A percentile compares a stretch with the other conserved stretches of the same genome.
phyloP scores from a whole-genome alignment of 2,113 vertebrate genomes.

The Platichthys flesus region DNA sequence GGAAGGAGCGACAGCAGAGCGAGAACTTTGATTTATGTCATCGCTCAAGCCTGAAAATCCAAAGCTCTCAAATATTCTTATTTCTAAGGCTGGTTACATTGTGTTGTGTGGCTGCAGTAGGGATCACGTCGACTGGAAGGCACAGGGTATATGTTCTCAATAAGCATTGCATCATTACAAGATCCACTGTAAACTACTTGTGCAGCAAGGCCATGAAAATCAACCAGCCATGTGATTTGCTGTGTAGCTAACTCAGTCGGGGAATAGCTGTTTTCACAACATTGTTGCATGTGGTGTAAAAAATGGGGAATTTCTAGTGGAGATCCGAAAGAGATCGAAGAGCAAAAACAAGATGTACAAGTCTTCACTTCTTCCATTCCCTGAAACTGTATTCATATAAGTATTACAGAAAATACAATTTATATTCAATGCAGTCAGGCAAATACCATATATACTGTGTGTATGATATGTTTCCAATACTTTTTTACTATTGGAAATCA shows the following conservation, averaged over 20 bases:
- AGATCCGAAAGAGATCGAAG: no score
- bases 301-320: not conserved
- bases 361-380: not conserved
- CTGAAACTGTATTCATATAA: not conserved
- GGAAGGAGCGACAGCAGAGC: constrained; percentile 32
- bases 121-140: not conserved
- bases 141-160: not conserved
- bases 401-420: not conserved
- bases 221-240: not conserved
- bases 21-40: constrained; percentile 49
- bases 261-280: not conserved
- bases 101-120: not conserved
- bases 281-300: not conserved
- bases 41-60: constrained; percentile 23
- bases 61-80: not conserved
- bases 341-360: no score
- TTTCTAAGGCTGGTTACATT: not conserved
- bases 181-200: not conserved
- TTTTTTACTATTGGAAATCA: no score
- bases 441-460: no score
- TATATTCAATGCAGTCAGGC: not conserved
- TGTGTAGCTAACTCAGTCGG: not conserved
- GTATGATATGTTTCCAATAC: no score
- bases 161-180: not conserved
- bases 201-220: not conserved